Conservation (phyloP, 1,140 invertebrate genomes). For the Heliconius himera region DNA sequence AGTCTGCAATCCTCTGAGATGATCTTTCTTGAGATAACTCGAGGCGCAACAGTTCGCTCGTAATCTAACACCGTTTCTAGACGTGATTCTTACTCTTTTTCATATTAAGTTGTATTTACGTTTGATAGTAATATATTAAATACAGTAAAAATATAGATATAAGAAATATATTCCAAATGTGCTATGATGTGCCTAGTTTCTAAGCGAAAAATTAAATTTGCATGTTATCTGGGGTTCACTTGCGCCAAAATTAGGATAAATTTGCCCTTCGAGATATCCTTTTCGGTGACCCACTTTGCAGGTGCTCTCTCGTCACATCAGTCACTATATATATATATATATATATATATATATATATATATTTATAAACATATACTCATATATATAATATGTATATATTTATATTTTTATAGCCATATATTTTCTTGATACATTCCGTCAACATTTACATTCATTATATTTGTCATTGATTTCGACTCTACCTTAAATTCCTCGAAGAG, state of each 20-base stretch:
- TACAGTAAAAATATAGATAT: neutral
- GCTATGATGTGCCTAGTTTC: neutral
- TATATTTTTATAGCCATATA: neutral
- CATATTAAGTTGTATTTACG: neutral
- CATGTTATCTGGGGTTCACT: neutral
- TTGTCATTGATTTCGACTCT: conserved; percentile 22
- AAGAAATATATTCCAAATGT: neutral
- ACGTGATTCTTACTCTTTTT: neutral
- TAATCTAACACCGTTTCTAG: conserved; percentile 35
- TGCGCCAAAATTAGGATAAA: conserved; percentile 14
- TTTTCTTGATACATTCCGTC: neutral
- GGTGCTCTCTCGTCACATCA: conserved; percentile 3
- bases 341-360: neutral
- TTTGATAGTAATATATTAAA: neutral
- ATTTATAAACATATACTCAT: neutral
- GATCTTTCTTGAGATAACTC: conserved; percentile 31
- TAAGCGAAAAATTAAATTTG: neutral
- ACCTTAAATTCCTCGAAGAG: conserved; percentile 19
- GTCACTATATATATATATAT: neutral
- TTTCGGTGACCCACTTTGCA: conserved; percentile 7
- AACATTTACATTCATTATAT: conserved; percentile 15
- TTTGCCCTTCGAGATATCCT: conserved; percentile 2
- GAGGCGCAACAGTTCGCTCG: conserved; percentile 52
- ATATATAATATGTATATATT: neutral
- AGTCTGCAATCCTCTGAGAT: conserved; percentile 42